Evolutionary conservation across 2,113 vertebrate genomes (phyloP), one percentile per base, ranked within the genome.

Genomic region (Mustela nigripes): DNA sequence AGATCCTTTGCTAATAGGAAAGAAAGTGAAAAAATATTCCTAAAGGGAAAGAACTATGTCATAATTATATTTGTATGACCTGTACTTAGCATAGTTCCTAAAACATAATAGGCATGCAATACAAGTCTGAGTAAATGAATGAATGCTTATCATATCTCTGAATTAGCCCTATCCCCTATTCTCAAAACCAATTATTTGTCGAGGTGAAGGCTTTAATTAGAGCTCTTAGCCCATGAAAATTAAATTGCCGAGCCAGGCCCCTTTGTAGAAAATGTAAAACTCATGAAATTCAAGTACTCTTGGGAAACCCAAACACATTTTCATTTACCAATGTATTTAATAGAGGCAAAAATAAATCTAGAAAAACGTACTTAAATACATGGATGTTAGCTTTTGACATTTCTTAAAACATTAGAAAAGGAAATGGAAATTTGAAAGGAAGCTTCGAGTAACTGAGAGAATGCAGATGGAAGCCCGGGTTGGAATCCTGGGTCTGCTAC

Each of bases 141-240:
- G 56, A 82, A 74, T 95, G 96, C 92, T 98, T 89, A 93, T 91
- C 74, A 24, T 96, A 93, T 94, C 36, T 95, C 74, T 3, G 36
- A 95, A 85, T 96, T 95, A 97, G 76, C 92, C 96, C 90, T 42
- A 85, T 11, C 26, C 94, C 86, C 63, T 90, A 91, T 48, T 96
- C 95, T 97, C 97, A 73, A 96, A 97, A 97, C 90, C 90, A 97
- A 94, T 97, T 97, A 97, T 94, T 95, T 96, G 89, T 96, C 39
- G 85, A 82, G 53, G 86, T 98, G 36, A 98, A 98, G 87, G 67
- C 83, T 96, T 96, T 97, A 83, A 96, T 96, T 74, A 96, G 96
- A 97, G 94, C 94, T 96, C 80, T 97, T 92, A 83, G 96, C 12
- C 92, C 96, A 76, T 48, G 95, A 95, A 97, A 98, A 97, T 98